A percentile compares a stretch with the other conserved stretches of the same genome.
Conservation (phyloP, 53 echinoderm and acorn worm genomes). For the Arbacia lixula region DNA sequence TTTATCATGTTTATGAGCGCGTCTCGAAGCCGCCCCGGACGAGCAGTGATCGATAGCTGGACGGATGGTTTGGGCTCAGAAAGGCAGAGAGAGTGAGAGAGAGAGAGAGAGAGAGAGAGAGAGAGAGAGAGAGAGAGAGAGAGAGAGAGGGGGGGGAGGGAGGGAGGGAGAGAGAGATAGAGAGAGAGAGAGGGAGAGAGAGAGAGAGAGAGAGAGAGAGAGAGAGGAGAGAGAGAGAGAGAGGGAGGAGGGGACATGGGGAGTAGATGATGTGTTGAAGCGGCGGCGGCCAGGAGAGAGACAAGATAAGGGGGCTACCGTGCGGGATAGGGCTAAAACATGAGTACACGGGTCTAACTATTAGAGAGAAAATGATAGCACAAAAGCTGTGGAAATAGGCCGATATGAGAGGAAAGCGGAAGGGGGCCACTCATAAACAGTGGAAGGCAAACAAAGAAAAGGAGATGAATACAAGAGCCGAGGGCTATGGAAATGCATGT, state of each 20-base stretch:
- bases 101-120: not conserved
- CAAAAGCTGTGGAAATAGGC: too few relatives aligned
- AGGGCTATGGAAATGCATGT: too few relatives aligned
- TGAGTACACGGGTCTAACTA: too few relatives aligned
- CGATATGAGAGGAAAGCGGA: too few relatives aligned
- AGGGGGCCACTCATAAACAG: too few relatives aligned
- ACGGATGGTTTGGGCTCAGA: constrained; percentile 4
- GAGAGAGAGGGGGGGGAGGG: not conserved
- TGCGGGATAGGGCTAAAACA: too few relatives aligned
- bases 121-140: not conserved
- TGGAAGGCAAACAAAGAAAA: too few relatives aligned
- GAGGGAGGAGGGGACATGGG: not conserved
- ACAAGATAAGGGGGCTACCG: too few relatives aligned
- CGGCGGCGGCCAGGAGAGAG: too few relatives aligned
- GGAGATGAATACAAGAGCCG: too few relatives aligned
- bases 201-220: not conserved
- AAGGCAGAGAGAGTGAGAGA: not conserved
- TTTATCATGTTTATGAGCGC: not conserved
- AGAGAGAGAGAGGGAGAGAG: not conserved
- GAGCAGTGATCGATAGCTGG: constrained; percentile 2
- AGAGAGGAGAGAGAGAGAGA: constrained; percentile 3
- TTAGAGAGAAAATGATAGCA: too few relatives aligned
- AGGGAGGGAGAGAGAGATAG: not conserved
- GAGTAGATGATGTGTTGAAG: too few relatives aligned
- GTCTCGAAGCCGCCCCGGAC: not conserved